phyloP scores from a whole-genome alignment of 2,113 vertebrate species.

The Hyaena hyaena region DNA sequence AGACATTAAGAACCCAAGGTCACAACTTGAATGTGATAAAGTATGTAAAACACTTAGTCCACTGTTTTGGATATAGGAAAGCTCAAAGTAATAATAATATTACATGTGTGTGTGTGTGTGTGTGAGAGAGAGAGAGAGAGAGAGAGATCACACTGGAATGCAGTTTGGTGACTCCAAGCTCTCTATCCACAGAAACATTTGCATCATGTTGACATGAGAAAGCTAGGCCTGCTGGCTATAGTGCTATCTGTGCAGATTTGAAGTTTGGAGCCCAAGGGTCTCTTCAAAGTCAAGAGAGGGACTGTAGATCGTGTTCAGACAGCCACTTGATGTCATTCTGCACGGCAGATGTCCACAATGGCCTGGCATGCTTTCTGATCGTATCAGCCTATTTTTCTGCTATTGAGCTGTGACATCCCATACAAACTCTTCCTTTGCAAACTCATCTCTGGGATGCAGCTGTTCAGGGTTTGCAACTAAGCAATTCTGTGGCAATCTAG shows the following conservation, averaged over 20 bases:
- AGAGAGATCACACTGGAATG: background rate
- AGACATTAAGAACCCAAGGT: background rate
- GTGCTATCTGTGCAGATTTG: slow-evolving; percentile 42
- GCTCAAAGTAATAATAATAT: background rate
- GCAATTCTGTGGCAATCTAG: background rate
- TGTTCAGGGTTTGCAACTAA: slow-evolving; percentile 52
- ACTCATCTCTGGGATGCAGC: slow-evolving; percentile 57
- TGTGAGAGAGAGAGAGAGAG: too few species aligned
- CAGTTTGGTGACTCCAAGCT: background rate
- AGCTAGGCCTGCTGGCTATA: background rate
- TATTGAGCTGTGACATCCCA: slow-evolving; percentile 56
- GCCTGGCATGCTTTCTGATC: slow-evolving; percentile 68
- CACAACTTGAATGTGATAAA: slow-evolving; percentile 14
- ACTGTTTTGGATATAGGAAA: background rate
- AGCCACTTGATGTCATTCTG: slow-evolving; percentile 55
- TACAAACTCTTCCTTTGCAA: slow-evolving; percentile 35
- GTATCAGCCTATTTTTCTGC: slow-evolving; percentile 65
- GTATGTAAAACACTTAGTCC: background rate
- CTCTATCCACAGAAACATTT: background rate
- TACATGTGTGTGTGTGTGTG: background rate
- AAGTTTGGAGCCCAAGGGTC: slow-evolving; percentile 55
- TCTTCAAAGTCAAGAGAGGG: slow-evolving; percentile 67
- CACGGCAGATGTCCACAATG: slow-evolving; percentile 61
- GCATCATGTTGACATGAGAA: slow-evolving; percentile 24
- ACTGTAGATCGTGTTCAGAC: background rate